These are phyloP conservation scores for Lepidurus packardi DNA, from an alignment of 1,140 invertebrate species.

Conservation along the genomic window DNA sequence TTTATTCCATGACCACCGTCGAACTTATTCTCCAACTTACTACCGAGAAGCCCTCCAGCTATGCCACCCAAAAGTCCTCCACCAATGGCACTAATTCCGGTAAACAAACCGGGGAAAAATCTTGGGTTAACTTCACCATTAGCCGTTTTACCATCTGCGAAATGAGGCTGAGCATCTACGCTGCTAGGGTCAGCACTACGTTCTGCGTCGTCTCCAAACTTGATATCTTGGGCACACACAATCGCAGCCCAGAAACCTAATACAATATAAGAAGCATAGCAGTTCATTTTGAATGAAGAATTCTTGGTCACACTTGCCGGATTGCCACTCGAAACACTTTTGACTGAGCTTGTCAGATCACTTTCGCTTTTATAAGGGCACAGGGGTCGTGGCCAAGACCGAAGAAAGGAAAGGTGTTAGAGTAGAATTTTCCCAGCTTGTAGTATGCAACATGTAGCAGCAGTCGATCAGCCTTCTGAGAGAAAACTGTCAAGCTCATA, in stretches of 20 bases:
- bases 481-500: neutral
- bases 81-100: neutral
- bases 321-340: neutral
- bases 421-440: neutral
- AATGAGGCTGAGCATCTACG: neutral
- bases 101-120: neutral
- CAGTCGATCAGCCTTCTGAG: neutral
- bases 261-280: neutral
- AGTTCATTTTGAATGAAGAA: neutral
- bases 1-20: neutral
- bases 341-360: neutral
- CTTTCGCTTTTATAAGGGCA: slow-evolving; percentile 15
- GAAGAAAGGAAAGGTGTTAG: slow-evolving; percentile 10
- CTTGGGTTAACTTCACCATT: neutral
- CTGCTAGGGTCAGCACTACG: neutral
- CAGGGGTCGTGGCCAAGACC: neutral
- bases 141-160: neutral
- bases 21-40: neutral
- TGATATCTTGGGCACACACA: neutral
- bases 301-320: neutral
- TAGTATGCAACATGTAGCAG: slow-evolving; percentile 1
- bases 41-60: neutral
- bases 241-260: neutral
- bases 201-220: neutral
- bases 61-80: slow-evolving; percentile 6